Evolutionary conservation across 2,888 invertebrate species (phyloP), one percentile per base, ranked within the genome.

Genomic region (Oscheius sp.): DNA sequence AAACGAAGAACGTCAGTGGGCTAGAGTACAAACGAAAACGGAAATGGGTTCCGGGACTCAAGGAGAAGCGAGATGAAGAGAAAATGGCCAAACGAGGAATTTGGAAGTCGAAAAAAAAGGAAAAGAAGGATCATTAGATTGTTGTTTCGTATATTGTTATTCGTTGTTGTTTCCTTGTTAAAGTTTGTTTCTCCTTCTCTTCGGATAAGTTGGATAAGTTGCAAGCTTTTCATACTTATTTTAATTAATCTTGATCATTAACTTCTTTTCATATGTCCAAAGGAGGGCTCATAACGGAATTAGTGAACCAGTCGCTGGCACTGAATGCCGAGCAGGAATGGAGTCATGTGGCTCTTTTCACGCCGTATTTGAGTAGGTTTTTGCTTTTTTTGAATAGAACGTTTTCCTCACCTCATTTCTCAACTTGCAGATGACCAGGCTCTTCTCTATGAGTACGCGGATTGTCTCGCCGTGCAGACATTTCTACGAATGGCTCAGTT

Each of bases 401-500:
- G 21, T 21, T 21, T 21, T 21, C 21, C 21, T 21, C 21, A 21
- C 21, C 21, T 21, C 21, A 21, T 21, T 21, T 42, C 42, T 47
- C 32, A 21, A 51, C 32, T 84, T 88, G n/a, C 85, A 91, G 94
- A 94, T 47, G 96, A 95, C 87, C 98, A 98, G 91, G 96, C 96
- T 79, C 91, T 97, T 47, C 90, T 98, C 63, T 94, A 96, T 2
- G 97, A 98, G 89, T 95, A 94, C 90, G 96, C 97, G 11, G 95
- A 95, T 89, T 96, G 96, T 86, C 91, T 97, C 29, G 94, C 96
- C 1, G 95, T 96, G 0, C 95, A 96, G 89, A 94, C 96, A 0
- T 96, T 94, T 89, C 91, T 99, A 33, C 94, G 94, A 91, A 96
- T 98, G 94, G 95, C 95, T 89, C 93, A 93, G 73, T 92, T 98